These are phyloP conservation scores for Sphecodes monilicornis DNA, from an alignment of 2,888 invertebrate genomes.

Conservation along the genomic window DNA sequence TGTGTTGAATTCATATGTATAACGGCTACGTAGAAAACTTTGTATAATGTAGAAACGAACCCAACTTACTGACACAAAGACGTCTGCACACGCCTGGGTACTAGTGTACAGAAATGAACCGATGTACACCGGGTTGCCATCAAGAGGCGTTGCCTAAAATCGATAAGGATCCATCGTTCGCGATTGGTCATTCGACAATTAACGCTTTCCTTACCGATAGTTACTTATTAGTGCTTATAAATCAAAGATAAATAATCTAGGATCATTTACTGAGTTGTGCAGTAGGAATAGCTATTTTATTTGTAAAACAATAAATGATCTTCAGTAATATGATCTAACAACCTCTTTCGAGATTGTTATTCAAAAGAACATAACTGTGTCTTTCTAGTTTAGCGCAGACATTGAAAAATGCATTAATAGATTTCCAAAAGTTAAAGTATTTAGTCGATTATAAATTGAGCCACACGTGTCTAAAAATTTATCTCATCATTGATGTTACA, in stretches of 20 bases:
- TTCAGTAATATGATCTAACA: neutral
- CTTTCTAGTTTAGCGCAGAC: neutral
- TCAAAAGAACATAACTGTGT: neutral
- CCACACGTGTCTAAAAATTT: neutral
- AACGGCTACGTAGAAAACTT: too few relatives aligned
- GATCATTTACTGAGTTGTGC: neutral
- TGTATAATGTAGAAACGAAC: too few relatives aligned
- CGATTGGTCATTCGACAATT: too few relatives aligned
- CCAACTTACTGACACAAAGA: too few relatives aligned
- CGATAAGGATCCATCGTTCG: neutral
- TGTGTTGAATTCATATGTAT: too few relatives aligned
- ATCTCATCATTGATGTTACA: neutral
- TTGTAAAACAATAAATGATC: neutral
- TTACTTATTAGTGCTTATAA: neutral
- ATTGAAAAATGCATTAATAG: neutral
- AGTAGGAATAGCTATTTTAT: neutral
- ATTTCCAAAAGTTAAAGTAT: neutral
- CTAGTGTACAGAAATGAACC: neutral
- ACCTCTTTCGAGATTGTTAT: neutral
- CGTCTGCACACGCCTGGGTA: too few relatives aligned
- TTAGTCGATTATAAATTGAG: neutral
- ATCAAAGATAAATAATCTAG: too few relatives aligned
- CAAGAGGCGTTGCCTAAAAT: neutral
- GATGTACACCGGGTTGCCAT: neutral
- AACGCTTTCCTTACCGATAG: neutral